Conservation (phyloP, 2,888 invertebrate genomes). For the Scaeva pyrastri region DNA sequence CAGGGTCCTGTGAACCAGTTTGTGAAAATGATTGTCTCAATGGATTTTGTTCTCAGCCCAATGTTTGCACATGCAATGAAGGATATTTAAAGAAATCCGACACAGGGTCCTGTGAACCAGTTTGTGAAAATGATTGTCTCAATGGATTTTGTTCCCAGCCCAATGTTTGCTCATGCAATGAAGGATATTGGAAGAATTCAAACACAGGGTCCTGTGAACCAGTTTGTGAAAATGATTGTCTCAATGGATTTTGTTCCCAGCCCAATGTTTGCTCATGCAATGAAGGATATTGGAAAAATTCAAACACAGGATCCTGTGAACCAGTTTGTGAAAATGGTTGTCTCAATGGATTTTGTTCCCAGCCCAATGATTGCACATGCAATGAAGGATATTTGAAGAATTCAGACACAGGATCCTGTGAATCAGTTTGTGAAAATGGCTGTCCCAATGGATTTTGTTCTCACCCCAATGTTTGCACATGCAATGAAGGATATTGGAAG, state of each 20-base stretch:
- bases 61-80: conserved; percentile 78
- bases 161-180: conserved; percentile 88
- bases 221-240: neutral
- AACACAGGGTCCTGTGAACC: conserved; percentile 5
- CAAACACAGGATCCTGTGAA: conserved; percentile 31
- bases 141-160: conserved; percentile 89
- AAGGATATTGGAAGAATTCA: conserved; percentile 84
- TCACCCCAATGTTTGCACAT: conserved; percentile 62
- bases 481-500: conserved; percentile 54
- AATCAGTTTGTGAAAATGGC: conserved; percentile 53
- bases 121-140: conserved; percentile 85
- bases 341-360: conserved; percentile 80
- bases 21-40: conserved; percentile 78
- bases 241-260: conserved; percentile 72
- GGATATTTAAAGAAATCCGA: conserved; percentile 57
- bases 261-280: conserved; percentile 85
- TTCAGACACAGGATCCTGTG: conserved; percentile 45
- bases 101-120: conserved; percentile 68
- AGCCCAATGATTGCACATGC: conserved; percentile 83
- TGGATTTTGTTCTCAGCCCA: conserved; percentile 80
- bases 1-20: conserved; percentile 75
- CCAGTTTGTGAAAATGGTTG: conserved; percentile 55
- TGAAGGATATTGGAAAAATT: conserved; percentile 16
- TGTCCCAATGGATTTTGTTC: conserved; percentile 74
- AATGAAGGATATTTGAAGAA: conserved; percentile 76